Evolutionary conservation across 2,113 vertebrate species (phyloP).

Genomic region (Microtus montanus): DNA sequence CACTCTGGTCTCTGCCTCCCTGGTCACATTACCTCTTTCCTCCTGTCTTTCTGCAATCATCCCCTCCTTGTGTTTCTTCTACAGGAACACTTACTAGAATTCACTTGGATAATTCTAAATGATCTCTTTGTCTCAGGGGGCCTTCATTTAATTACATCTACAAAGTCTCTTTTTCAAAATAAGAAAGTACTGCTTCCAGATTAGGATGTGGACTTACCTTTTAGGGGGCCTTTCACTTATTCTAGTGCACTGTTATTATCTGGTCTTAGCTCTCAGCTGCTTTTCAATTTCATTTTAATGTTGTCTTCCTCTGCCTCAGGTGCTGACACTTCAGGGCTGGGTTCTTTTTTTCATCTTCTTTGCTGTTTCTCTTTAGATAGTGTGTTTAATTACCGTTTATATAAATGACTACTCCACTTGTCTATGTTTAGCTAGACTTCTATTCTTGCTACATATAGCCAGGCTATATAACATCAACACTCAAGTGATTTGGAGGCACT

Average conservation of each 20-base stretch:
- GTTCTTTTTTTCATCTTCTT: conserved; percentile 4
- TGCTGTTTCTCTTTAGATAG: conserved; percentile 2
- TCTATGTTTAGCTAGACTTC: conserved; percentile 20
- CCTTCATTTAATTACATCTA: conserved; percentile 6
- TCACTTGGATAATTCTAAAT: neutral
- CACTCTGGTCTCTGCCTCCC: neutral
- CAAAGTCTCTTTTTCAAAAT: neutral
- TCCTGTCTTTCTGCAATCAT: neutral
- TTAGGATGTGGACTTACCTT: neutral
- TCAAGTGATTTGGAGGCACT: neutral
- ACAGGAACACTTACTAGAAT: neutral
- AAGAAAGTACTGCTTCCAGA: neutral
- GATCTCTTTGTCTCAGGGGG: conserved; percentile 3
- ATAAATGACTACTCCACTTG: conserved; percentile 10
- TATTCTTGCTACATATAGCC: conserved; percentile 38
- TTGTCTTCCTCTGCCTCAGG: neutral
- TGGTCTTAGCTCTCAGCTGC: neutral
- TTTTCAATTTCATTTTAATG: neutral
- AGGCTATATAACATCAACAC: conserved; percentile 17
- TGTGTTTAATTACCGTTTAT: conserved; percentile 36
- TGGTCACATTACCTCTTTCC: neutral
- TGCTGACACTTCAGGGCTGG: neutral
- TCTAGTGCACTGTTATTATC: neutral
- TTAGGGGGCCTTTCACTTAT: neutral
- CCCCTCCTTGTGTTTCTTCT: conserved; percentile 22